phyloP scores from a whole-genome alignment of 2,113 vertebrate species.

The Lagenorhynchus albirostris region DNA sequence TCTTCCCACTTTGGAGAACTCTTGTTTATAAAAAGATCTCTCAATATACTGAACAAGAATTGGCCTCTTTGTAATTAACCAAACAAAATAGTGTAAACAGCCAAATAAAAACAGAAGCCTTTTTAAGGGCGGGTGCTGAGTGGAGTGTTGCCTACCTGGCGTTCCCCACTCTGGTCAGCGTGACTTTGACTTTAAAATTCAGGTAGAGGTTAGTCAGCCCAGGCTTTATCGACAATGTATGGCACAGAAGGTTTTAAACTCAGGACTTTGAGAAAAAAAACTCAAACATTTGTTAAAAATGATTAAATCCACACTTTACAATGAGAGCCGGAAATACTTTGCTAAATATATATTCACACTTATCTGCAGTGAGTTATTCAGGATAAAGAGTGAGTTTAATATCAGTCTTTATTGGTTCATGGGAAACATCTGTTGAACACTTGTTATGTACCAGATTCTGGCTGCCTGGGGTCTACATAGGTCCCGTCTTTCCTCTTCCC shows the following conservation, averaged over 20 bases:
- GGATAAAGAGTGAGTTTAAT: neutral
- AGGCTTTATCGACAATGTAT: neutral
- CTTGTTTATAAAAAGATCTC: constrained; percentile 27
- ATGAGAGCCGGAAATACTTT: neutral
- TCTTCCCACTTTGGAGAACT: neutral
- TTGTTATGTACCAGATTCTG: neutral
- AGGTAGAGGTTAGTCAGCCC: neutral
- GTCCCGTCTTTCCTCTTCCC: neutral
- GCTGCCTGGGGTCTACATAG: neutral
- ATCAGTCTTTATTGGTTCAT: neutral
- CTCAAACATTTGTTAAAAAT: neutral
- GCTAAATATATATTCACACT: neutral
- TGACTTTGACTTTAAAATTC: neutral
- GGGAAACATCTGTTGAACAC: neutral
- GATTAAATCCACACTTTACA: neutral
- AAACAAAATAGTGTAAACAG: neutral
- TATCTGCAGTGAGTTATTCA: neutral
- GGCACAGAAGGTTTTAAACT: neutral
- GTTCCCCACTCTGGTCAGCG: neutral
- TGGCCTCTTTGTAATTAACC: neutral
- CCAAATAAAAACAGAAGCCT: neutral
- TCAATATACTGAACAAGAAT: neutral
- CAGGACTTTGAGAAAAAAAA: neutral
- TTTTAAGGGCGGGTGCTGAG: neutral
- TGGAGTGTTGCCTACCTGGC: neutral